Base-by-base conservation (phyloP, 2,888 invertebrate genomes). In the Deilephila porcellus region DNA sequence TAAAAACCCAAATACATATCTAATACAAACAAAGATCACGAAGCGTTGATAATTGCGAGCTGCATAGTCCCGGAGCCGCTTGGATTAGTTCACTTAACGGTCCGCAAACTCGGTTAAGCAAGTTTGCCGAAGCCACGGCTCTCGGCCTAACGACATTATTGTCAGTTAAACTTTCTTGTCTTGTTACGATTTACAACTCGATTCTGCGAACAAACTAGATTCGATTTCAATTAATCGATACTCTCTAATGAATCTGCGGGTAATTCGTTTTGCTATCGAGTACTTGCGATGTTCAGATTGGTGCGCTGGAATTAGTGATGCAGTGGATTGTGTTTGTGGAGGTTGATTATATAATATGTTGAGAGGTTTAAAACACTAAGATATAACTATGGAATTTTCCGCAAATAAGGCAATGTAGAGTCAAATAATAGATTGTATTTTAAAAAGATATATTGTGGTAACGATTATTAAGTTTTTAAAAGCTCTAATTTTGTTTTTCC, bases 41-140 rank as follows among this genome's bases (percentile, higher is more conserved):
- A 67, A 67, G 14, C 14, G 25, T 67, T 20, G 25, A 67, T 67
- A 67, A 67, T 64, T 52, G 6, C 17, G 6, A 45, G 45, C 45
- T 67, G 67, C 14, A 67, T 67, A 67, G 67, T 67, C 67, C 20
- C 25, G 59, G 67, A 73, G 67, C 17, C 20, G 56, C 85, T 67
- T 45, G 67, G 86, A 88, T 89, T 87, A 85, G 84, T 82, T 83
- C 86, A 86, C 84, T 88, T 88, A 89, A 89, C 86, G 88, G 87
- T 87, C 83, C 82, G 83, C 86, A 90, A 93, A 92, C 90, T 92
- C 89, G 77, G 74, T 77, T 90, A 91, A 92, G 85, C 76, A 76
- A 85, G 86, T 92, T 90, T 87, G 77, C 74, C 77, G 79, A 78
- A 84, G 83, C 85, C 84, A 79, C 83, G 83, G 88, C 85, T 84